These are phyloP conservation scores for Natator depressus DNA, from an alignment of 2,113 vertebrate genomes.

Conservation along the genomic window DNA sequence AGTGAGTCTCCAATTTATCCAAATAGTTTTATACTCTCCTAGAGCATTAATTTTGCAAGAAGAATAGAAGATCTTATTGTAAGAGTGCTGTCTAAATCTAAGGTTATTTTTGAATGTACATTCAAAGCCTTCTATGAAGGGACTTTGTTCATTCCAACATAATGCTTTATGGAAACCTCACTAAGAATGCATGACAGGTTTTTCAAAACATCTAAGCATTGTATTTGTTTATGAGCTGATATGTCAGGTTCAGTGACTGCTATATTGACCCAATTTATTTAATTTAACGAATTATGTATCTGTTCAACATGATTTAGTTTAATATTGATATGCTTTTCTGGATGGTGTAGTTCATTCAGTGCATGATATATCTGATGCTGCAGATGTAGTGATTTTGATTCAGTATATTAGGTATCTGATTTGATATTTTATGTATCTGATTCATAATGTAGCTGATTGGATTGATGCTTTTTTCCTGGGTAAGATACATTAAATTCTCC, in stretches of 20 bases:
- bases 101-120: conserved; percentile 29
- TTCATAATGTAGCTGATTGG: conserved; percentile 44
- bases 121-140: not conserved
- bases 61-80: not conserved
- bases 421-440: conserved; percentile 31
- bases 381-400: conserved; percentile 48
- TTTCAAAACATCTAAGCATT: not conserved
- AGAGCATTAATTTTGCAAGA: not conserved
- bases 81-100: not conserved
- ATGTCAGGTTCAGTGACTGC: conserved; percentile 12
- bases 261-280: conserved; percentile 32
- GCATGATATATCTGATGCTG: conserved; percentile 9
- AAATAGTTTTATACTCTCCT: not conserved
- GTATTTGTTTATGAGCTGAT: conserved; percentile 28
- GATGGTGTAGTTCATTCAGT: conserved; percentile 9
- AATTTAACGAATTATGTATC: conserved; percentile 18
- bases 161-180: not conserved
- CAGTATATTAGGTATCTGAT: conserved; percentile 50
- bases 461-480: conserved; percentile 17
- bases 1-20: not conserved
- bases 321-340: not conserved
- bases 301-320: conserved; percentile 48
- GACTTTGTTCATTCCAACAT: not conserved
- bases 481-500: conserved; percentile 41
- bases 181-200: not conserved